Conservation (phyloP, 2,113 vertebrate species). For the Perca schrenkii region DNA sequence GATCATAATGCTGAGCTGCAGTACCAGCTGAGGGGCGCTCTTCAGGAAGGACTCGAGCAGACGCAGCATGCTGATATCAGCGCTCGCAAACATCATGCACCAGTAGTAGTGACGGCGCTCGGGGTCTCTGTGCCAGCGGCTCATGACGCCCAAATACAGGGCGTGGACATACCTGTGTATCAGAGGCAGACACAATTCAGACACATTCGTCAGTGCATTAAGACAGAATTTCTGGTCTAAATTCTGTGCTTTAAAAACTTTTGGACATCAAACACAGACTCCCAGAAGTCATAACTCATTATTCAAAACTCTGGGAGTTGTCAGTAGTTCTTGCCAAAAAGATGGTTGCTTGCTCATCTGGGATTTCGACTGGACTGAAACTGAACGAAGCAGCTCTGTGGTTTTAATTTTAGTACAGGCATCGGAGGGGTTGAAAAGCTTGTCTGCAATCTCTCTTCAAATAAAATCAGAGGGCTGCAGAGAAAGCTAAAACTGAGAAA, state of each 20-base stretch:
- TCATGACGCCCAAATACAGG: constrained; percentile 96
- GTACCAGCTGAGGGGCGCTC: constrained; percentile 97
- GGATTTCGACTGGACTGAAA: constrained; percentile 61
- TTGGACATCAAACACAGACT: constrained; percentile 53
- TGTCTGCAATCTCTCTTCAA: constrained; percentile 36
- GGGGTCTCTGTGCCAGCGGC: constrained; percentile 92
- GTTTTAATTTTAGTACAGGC: constrained; percentile 62
- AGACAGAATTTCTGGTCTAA: constrained; percentile 4
- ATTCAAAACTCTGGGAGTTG: constrained; percentile 53
- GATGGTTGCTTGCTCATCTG: constrained; percentile 36
- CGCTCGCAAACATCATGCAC: constrained; percentile 96
- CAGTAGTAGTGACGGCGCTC: constrained; percentile 94
- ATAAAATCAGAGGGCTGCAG: constrained; percentile 39
- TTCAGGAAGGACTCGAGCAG: constrained; percentile 98
- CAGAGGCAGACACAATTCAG: constrained; percentile 8
- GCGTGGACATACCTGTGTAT: constrained; percentile 91
- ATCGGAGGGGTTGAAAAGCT: constrained; percentile 6
- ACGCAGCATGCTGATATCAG: constrained; percentile 97
- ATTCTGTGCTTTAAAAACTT: constrained; percentile 39
- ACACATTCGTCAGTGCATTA: not conserved
- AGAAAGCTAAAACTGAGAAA: constrained; percentile 25
- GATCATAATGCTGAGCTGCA: constrained; percentile 98
- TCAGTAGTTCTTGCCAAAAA: constrained; percentile 48
- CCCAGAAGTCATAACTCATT: constrained; percentile 62
- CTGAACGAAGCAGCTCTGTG: constrained; percentile 53